Conservation (phyloP, 2,113 vertebrate genomes). For the Vireo altiloquus region DNA sequence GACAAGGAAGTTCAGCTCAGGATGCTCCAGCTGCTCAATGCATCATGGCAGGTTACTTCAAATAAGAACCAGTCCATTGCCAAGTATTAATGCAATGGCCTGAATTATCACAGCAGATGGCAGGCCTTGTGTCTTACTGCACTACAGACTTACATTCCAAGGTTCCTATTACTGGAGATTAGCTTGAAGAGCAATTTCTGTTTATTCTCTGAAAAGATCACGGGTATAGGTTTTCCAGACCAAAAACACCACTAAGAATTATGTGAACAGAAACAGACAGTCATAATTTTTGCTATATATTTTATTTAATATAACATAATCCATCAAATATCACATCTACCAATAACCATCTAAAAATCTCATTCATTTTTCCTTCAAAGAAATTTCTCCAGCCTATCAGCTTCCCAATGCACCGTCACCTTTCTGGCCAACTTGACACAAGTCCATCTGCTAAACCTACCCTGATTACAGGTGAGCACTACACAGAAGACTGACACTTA, state of each 20-base stretch:
- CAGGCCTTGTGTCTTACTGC: neutral
- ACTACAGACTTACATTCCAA: neutral
- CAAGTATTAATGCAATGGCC: neutral
- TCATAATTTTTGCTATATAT: neutral
- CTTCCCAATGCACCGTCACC: neutral
- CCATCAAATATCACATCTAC: neutral
- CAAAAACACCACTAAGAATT: neutral
- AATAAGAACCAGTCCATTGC: neutral
- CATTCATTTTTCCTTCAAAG: neutral
- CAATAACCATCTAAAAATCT: neutral
- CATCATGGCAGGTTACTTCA: neutral
- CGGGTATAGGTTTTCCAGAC: neutral
- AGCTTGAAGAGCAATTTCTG: neutral
- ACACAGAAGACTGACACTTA: neutral
- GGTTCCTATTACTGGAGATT: neutral
- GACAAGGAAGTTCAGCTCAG: neutral
- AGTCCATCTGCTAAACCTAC: neutral
- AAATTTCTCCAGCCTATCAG: neutral
- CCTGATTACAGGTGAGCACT: neutral
- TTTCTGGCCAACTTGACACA: neutral
- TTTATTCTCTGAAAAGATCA: neutral
- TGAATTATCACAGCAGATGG: neutral
- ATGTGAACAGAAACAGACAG: neutral
- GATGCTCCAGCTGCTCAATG: neutral
- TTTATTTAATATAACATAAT: constrained; percentile 38